Base-by-base conservation (phyloP, 2,113 vertebrate species). In the Psittacula cyanocephala region DNA sequence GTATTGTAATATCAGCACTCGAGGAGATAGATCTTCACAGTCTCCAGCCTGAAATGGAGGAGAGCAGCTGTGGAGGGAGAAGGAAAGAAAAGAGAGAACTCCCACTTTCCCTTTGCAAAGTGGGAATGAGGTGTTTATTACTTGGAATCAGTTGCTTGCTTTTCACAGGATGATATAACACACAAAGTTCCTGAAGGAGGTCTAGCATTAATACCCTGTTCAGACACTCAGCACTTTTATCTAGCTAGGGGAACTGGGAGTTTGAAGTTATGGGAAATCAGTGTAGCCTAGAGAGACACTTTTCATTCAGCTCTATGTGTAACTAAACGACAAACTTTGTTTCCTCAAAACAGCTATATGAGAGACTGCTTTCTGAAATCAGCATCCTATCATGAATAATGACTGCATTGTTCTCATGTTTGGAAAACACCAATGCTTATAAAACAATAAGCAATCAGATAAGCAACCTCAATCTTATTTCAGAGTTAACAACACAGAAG, bases 31-130 rank as follows among this genome's bases (percentile, higher is more conserved):
- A 85, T 78, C 53, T 63, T 88, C 44, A 59, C 5, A 55, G 28
- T 41, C 27, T 90, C 79, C 9, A 68, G 31, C 41, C 27, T 90
- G 79, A 95, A 91, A 81, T 4, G 5, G 27, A 82, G 17, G 57
- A 70, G 57, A 95, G 65, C 91, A 93, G 93, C 72, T 96, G 95
- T 5, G 6, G 33, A 77, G 41, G 79, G 44, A 82, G 37, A 76
- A 65, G 6, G 28, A 17, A 69, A 74, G 85, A 64, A 95, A 96
- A 86, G 13, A 35, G 85, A 95, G 85, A 95, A 90, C 50, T 96
- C 89, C 82, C 93, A 86, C 20, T 28, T 88, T 76, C 78, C 55
- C 44, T 81, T 75, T 69, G 60, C 33, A 71, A 96, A 90, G 47
- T 28, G 31, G 63, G 25, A 89, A 94, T 31, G 47, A 55, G 76